Evolutionary conservation across 2,888 invertebrate genomes (phyloP).

Genomic region (Lasioglossum pauxillum): DNA sequence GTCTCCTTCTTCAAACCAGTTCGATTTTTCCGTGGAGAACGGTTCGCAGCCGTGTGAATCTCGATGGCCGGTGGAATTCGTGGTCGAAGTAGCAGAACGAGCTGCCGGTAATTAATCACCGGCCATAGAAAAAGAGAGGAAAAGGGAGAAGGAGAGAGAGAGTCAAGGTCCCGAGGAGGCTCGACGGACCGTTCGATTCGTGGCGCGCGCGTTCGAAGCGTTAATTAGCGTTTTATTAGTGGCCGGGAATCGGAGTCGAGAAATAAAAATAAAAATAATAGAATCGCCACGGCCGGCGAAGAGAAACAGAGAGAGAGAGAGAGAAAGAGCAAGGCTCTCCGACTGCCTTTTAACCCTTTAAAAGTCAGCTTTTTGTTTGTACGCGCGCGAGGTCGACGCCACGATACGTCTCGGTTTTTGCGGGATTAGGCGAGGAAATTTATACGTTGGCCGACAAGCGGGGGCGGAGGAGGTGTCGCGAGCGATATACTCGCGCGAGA

Average conservation of each 20-base stretch:
- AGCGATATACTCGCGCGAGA: constrained; percentile 23
- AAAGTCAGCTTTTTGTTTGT: constrained; percentile 26
- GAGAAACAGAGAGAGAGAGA: background rate
- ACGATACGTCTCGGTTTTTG: constrained; percentile 32
- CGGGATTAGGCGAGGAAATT: constrained; percentile 39
- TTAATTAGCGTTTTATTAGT: constrained; percentile 76
- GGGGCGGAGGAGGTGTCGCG: background rate
- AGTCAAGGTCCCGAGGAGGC: constrained; percentile 57
- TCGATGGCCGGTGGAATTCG: constrained; percentile 21
- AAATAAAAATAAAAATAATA: background rate
- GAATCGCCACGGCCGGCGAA: background rate
- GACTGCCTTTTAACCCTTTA: constrained; percentile 44
- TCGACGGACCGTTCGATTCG: constrained; percentile 29
- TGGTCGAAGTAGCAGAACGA: constrained; percentile 6
- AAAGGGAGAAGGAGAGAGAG: background rate
- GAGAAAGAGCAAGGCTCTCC: background rate
- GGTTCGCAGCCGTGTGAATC: background rate
- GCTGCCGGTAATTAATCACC: constrained; percentile 53
- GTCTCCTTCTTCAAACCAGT: background rate
- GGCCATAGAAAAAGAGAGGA: constrained; percentile 4
- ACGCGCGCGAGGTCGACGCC: constrained; percentile 27
- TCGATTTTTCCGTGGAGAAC: constrained; percentile 21
- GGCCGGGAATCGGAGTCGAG: constrained; percentile 38
- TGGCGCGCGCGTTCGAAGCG: constrained; percentile 49
- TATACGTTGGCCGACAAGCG: constrained; percentile 13